Conservation (phyloP, 2,113 vertebrate genomes). For the Shinisaurus crocodilurus region DNA sequence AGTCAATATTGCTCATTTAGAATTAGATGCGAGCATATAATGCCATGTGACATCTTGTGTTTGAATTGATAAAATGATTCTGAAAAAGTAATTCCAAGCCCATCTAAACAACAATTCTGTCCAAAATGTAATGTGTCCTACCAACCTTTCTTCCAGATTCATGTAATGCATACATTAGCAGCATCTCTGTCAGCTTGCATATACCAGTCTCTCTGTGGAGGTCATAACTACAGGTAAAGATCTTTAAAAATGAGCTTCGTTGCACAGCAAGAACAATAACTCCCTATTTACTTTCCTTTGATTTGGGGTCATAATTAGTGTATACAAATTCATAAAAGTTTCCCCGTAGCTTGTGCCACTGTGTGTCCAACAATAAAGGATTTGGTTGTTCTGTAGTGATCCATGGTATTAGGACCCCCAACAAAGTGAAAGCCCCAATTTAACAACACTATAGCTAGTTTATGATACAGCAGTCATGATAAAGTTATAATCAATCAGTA, state of each 20-base stretch:
- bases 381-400: not conserved
- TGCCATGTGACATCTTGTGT: not conserved
- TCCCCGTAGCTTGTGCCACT: not conserved
- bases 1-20: not conserved
- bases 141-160: conserved; percentile 82
- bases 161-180: conserved; percentile 95
- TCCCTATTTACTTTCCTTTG: not conserved
- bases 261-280: not conserved
- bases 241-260: not conserved
- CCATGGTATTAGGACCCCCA: not conserved
- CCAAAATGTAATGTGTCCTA: not conserved
- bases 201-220: conserved; percentile 97
- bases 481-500: not conserved
- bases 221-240: conserved; percentile 91
- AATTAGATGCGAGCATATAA: not conserved
- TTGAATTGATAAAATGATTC: not conserved
- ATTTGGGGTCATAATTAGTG: not conserved
- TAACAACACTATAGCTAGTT: not conserved
- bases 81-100: not conserved
- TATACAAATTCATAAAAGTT: not conserved
- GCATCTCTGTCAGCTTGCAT: conserved; percentile 97
- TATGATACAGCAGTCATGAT: not conserved
- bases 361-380: not conserved
- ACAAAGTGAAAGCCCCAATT: not conserved
- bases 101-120: not conserved